Conservation (phyloP, 1,140 invertebrate species). For the Pseudomyrmex concolor region DNA sequence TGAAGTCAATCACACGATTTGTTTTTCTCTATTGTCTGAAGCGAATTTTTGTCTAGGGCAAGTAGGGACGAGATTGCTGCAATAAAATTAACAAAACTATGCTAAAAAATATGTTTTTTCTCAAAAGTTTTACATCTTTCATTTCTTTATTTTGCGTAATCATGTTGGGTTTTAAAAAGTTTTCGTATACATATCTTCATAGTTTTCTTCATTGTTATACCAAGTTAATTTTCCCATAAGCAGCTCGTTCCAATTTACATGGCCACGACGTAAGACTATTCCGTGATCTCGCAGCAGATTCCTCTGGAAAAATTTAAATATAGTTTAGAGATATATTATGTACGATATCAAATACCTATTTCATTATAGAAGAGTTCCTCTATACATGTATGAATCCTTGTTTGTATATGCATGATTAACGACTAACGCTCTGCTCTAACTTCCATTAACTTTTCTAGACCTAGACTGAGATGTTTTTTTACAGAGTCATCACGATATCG, state of each 20-base stretch:
- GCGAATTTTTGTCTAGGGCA: constrained; percentile 27
- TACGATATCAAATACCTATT: constrained; percentile 4
- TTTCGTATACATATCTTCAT: neutral
- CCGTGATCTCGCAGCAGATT: neutral
- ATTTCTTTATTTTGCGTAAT: too few relatives aligned
- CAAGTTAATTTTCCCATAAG: constrained; percentile 2
- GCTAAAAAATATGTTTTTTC: neutral
- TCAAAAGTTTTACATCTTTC: too few relatives aligned
- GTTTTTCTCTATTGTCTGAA: neutral
- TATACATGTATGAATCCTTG: constrained; percentile 68
- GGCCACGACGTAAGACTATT: neutral
- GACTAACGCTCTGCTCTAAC: constrained; percentile 80
- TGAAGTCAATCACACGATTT: constrained; percentile 2
- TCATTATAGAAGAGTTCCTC: constrained; percentile 50
- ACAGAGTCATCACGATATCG: constrained; percentile 62
- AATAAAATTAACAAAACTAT: neutral
- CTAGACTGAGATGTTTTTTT: constrained; percentile 66
- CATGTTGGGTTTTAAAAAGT: neutral
- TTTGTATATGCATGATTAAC: constrained; percentile 78
- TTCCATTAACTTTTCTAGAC: constrained; percentile 76
- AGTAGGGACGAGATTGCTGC: neutral
- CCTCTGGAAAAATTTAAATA: neutral
- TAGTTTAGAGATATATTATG: constrained; percentile 13
- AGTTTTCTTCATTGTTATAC: neutral
- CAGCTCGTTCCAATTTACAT: constrained; percentile 2